These are phyloP conservation scores for Tinea pellionella DNA, from an alignment of 2,888 invertebrate genomes.

Conservation along the genomic window DNA sequence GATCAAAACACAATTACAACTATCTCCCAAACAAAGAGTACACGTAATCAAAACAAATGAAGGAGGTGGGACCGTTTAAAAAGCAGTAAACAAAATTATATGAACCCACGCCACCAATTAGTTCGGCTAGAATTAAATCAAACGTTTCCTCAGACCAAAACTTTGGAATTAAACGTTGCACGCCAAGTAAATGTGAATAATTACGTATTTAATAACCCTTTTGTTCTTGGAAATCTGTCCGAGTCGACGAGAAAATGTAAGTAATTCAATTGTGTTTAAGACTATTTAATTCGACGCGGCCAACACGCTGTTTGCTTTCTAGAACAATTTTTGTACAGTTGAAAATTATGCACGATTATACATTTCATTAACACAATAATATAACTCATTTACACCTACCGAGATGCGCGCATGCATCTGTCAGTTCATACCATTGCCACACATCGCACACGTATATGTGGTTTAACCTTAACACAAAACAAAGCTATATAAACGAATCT, in stretches of 20 bases:
- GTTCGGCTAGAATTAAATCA: conserved; percentile 66
- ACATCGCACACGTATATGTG: too few species aligned
- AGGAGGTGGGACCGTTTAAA: conserved; percentile 64
- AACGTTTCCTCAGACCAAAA: conserved; percentile 24
- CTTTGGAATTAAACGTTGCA: conserved; percentile 54
- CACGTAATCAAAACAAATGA: conserved; percentile 29
- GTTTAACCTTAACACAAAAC: neutral
- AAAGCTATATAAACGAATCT: neutral
- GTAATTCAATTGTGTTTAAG: conserved; percentile 69
- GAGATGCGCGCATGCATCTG: too few species aligned
- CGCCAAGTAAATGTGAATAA: conserved; percentile 67
- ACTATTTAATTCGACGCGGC: conserved; percentile 57
- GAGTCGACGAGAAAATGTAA: conserved; percentile 50
- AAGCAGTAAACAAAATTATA: conserved; percentile 67
- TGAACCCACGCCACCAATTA: conserved; percentile 63
- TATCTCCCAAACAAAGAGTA: neutral
- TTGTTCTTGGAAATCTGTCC: conserved; percentile 58
- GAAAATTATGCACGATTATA: neutral
- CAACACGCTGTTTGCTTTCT: conserved; percentile 50
- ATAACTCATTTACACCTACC: too few species aligned
- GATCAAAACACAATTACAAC: conserved; percentile 2
- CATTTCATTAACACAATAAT: neutral
- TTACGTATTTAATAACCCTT: conserved; percentile 70
- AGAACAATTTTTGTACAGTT: conserved; percentile 28
- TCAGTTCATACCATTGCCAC: too few species aligned